Conservation (phyloP, 2,888 invertebrate species). For the Blastobasis adustella region DNA sequence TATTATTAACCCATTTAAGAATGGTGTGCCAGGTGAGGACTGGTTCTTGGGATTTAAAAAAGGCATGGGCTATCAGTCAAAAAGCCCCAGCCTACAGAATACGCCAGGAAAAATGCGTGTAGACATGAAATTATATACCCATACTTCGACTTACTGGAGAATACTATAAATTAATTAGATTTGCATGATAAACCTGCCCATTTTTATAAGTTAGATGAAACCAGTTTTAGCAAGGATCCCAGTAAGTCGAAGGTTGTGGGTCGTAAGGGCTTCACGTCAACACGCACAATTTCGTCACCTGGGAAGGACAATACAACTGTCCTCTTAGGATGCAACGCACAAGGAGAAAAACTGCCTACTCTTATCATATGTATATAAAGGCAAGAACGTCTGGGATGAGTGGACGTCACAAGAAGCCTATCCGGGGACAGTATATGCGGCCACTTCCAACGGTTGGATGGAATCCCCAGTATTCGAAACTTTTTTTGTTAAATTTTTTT, state of each 20-base stretch:
- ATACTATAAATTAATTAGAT: constrained; percentile 9
- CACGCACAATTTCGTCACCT: constrained; percentile 6
- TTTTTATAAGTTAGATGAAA: constrained; percentile 7
- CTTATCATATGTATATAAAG: constrained; percentile 8
- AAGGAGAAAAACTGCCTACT: constrained; percentile 8
- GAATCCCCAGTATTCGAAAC: constrained; percentile 7
- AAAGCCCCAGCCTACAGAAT: constrained; percentile 15
- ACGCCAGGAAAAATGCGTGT: constrained; percentile 8
- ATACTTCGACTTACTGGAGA: constrained; percentile 8
- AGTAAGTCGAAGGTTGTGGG: constrained; percentile 8
- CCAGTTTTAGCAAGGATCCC: constrained; percentile 7
- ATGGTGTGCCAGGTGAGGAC: constrained; percentile 14
- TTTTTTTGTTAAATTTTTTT: constrained; percentile 15
- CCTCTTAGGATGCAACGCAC: constrained; percentile 3
- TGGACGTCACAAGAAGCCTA: constrained; percentile 3
- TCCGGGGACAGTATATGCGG: constrained; percentile 7
- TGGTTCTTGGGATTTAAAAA: constrained; percentile 8
- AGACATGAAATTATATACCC: constrained; percentile 9
- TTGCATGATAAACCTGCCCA: constrained; percentile 7
- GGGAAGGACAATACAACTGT: constrained; percentile 9
- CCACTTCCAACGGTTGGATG: constrained; percentile 6
- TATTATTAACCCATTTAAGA: constrained; percentile 24
- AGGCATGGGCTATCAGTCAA: constrained; percentile 7
- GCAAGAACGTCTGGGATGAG: constrained; percentile 22
- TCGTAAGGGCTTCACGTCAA: constrained; percentile 4